Evolutionary conservation across 2,113 vertebrate species (phyloP).

Genomic region (Tyrannus savana): DNA sequence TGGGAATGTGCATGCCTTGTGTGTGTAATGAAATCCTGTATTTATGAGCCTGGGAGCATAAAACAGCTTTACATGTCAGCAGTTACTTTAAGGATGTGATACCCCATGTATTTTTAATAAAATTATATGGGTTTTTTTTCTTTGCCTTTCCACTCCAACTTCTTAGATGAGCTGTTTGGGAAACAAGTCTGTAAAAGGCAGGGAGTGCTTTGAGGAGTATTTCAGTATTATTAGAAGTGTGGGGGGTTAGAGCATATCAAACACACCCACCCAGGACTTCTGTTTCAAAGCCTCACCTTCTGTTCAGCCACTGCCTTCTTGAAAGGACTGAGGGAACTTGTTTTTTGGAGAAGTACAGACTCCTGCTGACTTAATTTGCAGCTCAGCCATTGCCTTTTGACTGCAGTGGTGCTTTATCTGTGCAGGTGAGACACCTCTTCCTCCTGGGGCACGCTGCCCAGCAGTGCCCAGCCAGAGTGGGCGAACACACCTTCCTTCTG

Average conservation of each 20-base stretch:
- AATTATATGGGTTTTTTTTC: background rate
- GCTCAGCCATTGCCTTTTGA: constrained; percentile 1
- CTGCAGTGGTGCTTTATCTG: background rate
- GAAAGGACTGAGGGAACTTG: background rate
- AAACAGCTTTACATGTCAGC: background rate
- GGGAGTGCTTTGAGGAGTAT: background rate
- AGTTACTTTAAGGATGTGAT: background rate
- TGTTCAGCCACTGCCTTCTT: background rate
- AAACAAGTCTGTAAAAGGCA: background rate
- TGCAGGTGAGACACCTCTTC: constrained; percentile 89
- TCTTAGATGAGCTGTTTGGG: background rate
- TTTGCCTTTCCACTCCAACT: background rate
- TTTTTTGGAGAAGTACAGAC: background rate
- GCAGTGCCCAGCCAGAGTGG: constrained; percentile 85
- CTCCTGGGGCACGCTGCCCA: constrained; percentile 88
- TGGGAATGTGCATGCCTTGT: background rate
- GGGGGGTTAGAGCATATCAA: background rate
- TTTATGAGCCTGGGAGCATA: background rate
- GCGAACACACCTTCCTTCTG: constrained; percentile 83
- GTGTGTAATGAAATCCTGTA: background rate
- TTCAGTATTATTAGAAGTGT: background rate
- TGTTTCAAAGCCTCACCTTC: constrained; percentile 4
- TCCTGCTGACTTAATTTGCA: background rate
- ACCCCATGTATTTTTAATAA: background rate
- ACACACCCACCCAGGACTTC: background rate